Evolutionary conservation across 1,140 invertebrate genomes (phyloP).

Genomic region (Euura saliciscinereae): DNA sequence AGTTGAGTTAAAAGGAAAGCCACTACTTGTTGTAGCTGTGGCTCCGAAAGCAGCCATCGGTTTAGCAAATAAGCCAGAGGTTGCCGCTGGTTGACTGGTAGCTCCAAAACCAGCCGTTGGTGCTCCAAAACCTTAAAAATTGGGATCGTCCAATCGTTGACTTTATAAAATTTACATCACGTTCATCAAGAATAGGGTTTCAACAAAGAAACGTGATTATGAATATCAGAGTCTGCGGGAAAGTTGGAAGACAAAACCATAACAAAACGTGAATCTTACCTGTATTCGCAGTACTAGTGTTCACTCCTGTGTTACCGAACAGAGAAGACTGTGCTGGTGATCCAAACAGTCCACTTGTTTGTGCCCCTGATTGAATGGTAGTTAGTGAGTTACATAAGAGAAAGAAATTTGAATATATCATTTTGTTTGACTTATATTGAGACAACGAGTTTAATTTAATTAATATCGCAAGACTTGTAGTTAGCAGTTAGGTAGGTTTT

Average conservation of each 20-base stretch:
- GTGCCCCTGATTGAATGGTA: conserved; percentile 33
- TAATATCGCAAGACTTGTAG: no score
- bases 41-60: conserved; percentile 61
- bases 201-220: no score
- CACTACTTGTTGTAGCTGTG: conserved; percentile 63
- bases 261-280: conserved; percentile 26
- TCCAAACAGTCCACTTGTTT: conserved; percentile 64
- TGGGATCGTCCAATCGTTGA: no score
- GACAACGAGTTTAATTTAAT: no score
- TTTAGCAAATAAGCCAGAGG: conserved; percentile 57
- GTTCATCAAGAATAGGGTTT: no score
- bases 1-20: conserved; percentile 62
- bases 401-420: not conserved
- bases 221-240: no score
- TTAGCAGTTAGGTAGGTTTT: no score
- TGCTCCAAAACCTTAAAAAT: conserved; percentile 55
- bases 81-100: conserved; percentile 48
- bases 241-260: no score
- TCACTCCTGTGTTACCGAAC: conserved; percentile 56
- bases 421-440: no score
- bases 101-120: conserved; percentile 63
- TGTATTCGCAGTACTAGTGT: conserved; percentile 51
- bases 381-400: not conserved
- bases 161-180: no score
- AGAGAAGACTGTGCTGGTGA: conserved; percentile 52